Conservation (phyloP, 2,113 vertebrate genomes). For the Pterophyllum scalare region DNA sequence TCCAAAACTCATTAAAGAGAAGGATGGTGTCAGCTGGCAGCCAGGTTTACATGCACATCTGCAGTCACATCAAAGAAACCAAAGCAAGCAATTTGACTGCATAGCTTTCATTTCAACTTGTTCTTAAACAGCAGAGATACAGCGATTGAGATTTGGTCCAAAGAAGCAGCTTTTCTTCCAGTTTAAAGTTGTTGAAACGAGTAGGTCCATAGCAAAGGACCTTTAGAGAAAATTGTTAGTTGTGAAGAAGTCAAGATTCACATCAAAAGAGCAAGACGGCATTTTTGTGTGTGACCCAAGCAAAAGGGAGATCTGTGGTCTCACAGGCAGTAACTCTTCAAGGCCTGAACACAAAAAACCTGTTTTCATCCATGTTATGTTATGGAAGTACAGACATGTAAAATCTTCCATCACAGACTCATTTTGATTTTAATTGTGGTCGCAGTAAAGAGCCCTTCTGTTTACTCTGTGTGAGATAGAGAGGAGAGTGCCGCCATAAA, state of each 20-base stretch:
- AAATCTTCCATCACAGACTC: neutral
- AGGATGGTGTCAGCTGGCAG: neutral
- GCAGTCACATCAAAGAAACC: neutral
- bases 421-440: neutral
- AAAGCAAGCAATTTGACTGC: neutral
- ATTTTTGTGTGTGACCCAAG: neutral
- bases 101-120: neutral
- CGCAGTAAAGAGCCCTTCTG: neutral
- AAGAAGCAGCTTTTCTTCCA: neutral
- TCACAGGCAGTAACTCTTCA: neutral
- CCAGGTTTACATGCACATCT: neutral
- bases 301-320: neutral
- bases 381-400: neutral
- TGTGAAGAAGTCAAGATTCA: neutral
- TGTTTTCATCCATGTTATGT: neutral
- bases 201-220: neutral
- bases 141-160: neutral
- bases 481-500: neutral
- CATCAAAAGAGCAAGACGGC: neutral
- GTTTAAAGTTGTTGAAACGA: neutral
- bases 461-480: fast-evolving
- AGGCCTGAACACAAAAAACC: neutral
- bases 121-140: neutral
- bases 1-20: neutral
- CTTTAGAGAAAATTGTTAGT: neutral